Base-by-base conservation (phyloP, 2,113 vertebrate genomes). In the Percopsis transmontana region DNA sequence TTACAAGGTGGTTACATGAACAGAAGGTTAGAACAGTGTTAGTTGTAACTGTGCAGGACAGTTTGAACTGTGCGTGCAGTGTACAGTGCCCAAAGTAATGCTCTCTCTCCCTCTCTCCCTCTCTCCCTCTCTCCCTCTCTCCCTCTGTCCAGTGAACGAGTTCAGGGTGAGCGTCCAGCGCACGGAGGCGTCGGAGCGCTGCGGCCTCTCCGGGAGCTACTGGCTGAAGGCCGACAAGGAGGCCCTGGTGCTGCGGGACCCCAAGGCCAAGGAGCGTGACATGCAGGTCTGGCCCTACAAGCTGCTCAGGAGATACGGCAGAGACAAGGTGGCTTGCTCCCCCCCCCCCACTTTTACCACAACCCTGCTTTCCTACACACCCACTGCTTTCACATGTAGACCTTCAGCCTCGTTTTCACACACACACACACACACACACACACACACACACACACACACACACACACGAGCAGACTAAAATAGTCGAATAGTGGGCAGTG, bases 81-180 rank as follows among this genome's bases (percentile, higher is more conserved):
- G 27, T 33, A 33, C 27, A 33, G n/a, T n/a, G n/a, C n/a, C n/a
- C 27, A 33, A 33, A 33, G 27, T 33, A 33, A 45, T 45, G n/a
- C 18, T 51, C 7, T 10, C 48, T 19, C n/a, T 8, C 48, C n/a
- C 20, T 16, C 18, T 61, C 40, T 62, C 47, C n/a, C 44, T 18
- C 11, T 45, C 44, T n/a, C 20, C 2, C 12, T 45, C 53, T 52
- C 20, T 6, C 13, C 40, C 33, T 45, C 23, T 23, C 16, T 24
- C 45, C 53, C 7, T 27, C 19, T 10, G 10, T 41, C 33, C 16
- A 96, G 97, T 93, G 73, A 95, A 92, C 1, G 82, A 95, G 70
- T 99, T 98, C 88, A 95, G 95, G 96, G 96, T 99, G 71, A 94
- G 83, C 0, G 74, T 94, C 58, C 97, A 99, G 87, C 90, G 93